Evolutionary conservation across 2,888 invertebrate species (phyloP).

Genomic region (Sepiola atlantica): DNA sequence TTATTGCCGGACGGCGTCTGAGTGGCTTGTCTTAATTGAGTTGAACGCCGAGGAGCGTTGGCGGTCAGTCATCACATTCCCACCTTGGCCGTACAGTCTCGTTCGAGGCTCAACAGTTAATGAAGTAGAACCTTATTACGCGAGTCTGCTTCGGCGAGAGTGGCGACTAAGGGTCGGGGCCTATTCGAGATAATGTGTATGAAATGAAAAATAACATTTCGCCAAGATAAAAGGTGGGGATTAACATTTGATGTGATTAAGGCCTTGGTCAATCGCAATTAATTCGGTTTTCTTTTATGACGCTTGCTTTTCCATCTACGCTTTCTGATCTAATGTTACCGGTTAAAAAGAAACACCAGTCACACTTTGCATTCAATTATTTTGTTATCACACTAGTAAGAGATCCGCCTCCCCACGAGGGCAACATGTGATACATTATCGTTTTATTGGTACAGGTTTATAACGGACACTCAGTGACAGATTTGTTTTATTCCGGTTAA

Average conservation of each 20-base stretch:
- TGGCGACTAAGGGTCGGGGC: background rate
- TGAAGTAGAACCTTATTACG: constrained; percentile 32
- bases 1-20: background rate
- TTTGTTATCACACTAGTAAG: background rate
- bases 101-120: background rate
- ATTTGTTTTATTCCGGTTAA: no score
- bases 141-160: background rate
- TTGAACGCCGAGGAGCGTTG: background rate
- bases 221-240: background rate
- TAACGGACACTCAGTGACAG: no score
- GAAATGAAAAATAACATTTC: constrained; percentile 1
- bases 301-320: background rate
- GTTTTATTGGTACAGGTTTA: no score
- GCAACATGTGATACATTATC: no score
- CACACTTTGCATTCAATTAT: background rate
- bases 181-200: background rate
- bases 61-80: background rate
- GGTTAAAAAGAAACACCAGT: background rate
- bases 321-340: background rate
- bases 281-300: background rate
- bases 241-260: constrained; percentile 21
- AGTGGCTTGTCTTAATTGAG: constrained; percentile 32
- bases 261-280: background rate
- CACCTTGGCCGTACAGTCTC: background rate
- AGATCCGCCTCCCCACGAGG: no score